Conservation (phyloP, 2,888 invertebrate species). For the Pachymerium ferrugineum region DNA sequence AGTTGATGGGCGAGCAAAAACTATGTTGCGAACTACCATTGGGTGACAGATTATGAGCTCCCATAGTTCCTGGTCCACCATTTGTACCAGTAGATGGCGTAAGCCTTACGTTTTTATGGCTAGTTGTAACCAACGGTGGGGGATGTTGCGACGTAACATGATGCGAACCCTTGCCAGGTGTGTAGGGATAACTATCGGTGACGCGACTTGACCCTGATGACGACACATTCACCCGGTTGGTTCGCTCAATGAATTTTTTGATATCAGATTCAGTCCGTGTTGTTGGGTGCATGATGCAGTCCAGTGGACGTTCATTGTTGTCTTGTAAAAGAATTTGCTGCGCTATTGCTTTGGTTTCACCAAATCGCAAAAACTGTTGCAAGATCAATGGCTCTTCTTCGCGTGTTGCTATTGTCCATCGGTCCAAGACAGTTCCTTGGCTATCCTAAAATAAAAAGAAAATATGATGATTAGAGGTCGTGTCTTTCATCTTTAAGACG, state of each 20-base stretch:
- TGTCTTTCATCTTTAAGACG: neutral
- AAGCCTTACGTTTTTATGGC: constrained; percentile 47
- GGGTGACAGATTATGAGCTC: constrained; percentile 38
- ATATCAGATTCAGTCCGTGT: constrained; percentile 52
- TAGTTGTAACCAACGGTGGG: constrained; percentile 44
- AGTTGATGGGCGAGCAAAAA: constrained; percentile 37
- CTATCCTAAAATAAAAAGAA: constrained; percentile 60
- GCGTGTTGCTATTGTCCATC: constrained; percentile 79
- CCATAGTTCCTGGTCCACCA: neutral
- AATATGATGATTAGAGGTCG: constrained; percentile 42
- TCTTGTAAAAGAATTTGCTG: constrained; percentile 57
- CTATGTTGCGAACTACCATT: constrained; percentile 38
- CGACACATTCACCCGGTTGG: constrained; percentile 40
- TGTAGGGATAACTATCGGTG: constrained; percentile 40
- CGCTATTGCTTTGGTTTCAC: constrained; percentile 78
- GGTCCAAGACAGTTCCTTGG: constrained; percentile 73
- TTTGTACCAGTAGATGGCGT: constrained; percentile 36
- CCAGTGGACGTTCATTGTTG: constrained; percentile 40
- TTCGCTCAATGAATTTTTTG: constrained; percentile 56
- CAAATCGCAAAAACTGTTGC: constrained; percentile 84
- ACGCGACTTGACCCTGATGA: constrained; percentile 37
- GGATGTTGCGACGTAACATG: constrained; percentile 40
- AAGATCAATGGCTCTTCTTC: constrained; percentile 87
- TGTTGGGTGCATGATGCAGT: constrained; percentile 38
- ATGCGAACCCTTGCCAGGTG: constrained; percentile 50